Evolutionary conservation across 2,113 vertebrate species (phyloP), one percentile per base, ranked within the genome.

Genomic region (Hemicordylus capensis): DNA sequence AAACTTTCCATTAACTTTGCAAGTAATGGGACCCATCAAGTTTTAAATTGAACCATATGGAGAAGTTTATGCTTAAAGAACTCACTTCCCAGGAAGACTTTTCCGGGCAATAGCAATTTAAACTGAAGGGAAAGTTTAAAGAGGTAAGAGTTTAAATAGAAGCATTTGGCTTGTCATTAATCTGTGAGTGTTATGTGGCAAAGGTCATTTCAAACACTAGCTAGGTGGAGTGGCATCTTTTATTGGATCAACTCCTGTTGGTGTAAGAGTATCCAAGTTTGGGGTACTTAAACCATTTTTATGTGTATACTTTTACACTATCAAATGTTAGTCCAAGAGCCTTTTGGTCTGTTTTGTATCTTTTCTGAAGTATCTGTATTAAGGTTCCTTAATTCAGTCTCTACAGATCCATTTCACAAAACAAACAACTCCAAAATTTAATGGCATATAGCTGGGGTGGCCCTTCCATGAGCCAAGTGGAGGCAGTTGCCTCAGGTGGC

Each of bases 111-210:
- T 14, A 74, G 1, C 28, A 26, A 46, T 12, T 88, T 80, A 37
- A 87, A 87, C n/a, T 19, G 5, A 76, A 89, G 86, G 34, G 24
- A 67, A 78, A 67, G 1, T 37, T 85, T 46, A 88, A 66, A 34
- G 86, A 81, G 11, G 31, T 85, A 0, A 24, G 63, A 46, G 6
- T 66, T 76, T 3, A 90, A 90, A 89, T 11, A 46, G n/a, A 61
- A 6, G 19, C 24, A 26, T 69, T 51, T 84, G 54, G 37, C 59
- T n/a, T 79, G 73, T 88, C 85, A n/a, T 14, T 31, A 76, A n/a
- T 42, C 76, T 44, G 3, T 15, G 48, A 54, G 24, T 69, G n/a
- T 54, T 54, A 31, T 63, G 44, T 15, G 56, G 91, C 44, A 91
- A 73, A 58, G 12, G 19, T n/a, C 10, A 54, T 42, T 78, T 26